Percentiles rank a stretch among this genome's conserved stretches.
phyloP scores from a whole-genome alignment of 2,888 invertebrate genomes.

The Rugalucina vietnamica region DNA sequence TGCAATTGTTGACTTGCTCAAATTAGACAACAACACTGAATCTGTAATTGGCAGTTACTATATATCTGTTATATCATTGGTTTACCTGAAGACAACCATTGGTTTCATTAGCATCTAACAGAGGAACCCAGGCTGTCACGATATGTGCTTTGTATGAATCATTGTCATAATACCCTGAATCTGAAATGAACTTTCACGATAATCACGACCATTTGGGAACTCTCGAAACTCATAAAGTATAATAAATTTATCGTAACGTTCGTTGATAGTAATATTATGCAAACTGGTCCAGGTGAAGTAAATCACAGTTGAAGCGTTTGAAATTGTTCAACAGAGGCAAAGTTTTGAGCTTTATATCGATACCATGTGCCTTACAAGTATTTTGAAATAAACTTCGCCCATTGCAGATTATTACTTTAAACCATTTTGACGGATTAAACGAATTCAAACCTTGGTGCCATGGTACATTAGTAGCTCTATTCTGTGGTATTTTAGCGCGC shows the following conservation, averaged over 20 bases:
- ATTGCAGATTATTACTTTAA: not conserved
- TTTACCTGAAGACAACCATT: constrained; percentile 68
- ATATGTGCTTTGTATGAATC: constrained; percentile 61
- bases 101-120: constrained; percentile 64
- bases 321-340: not conserved
- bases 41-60: no score
- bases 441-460: constrained; percentile 75
- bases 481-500: constrained; percentile 71
- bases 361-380: not conserved
- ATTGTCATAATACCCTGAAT: constrained; percentile 64
- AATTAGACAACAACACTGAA: no score
- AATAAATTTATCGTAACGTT: no score
- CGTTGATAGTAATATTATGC: no score
- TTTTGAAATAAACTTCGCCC: not conserved
- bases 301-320: not conserved
- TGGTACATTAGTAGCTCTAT: constrained; percentile 73
- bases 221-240: not conserved
- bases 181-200: constrained; percentile 34
- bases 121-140: constrained; percentile 71
- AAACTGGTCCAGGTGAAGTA: no score
- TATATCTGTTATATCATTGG: not conserved
- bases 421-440: not conserved
- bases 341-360: not conserved
- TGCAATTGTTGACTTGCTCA: no score
- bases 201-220: not conserved